phyloP scores from a whole-genome alignment of 2,888 invertebrate genomes.

The Trachelus tabidus region DNA sequence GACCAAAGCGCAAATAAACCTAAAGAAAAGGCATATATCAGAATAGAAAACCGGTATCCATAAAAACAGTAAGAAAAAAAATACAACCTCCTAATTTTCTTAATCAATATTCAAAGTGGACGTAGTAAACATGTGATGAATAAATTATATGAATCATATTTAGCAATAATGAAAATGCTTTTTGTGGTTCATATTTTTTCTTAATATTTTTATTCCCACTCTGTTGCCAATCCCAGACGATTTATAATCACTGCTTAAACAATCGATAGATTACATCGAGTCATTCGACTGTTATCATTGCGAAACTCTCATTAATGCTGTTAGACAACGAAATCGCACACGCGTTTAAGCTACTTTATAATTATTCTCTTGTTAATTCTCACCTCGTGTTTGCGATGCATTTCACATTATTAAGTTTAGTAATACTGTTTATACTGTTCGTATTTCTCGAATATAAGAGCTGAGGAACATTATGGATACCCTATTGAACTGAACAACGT shows the following conservation, averaged over 20 bases:
- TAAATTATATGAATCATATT: not conserved
- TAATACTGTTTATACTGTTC: not conserved
- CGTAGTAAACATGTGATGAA: not conserved
- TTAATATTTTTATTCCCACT: not conserved
- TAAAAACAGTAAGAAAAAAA: not conserved
- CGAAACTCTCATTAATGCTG: too few relatives aligned
- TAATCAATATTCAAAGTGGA: not conserved
- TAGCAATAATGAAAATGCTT: not conserved
- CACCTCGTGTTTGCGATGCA: not conserved
- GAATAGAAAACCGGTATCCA: not conserved
- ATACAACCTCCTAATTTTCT: not conserved
- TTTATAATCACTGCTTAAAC: not conserved
- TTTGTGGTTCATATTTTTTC: not conserved
- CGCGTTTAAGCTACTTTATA: not conserved
- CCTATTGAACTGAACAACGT: not conserved
- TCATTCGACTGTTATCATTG: too few relatives aligned
- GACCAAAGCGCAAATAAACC: not conserved
- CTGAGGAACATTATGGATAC: not conserved
- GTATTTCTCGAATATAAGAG: not conserved
- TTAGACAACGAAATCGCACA: too few relatives aligned
- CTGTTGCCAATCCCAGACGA: not conserved
- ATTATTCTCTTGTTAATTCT: not conserved
- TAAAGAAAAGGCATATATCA: not conserved
- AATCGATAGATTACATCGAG: not conserved
- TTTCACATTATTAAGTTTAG: not conserved